These are phyloP conservation scores for Aldrovandia affinis DNA, from an alignment of 2,797 vertebrate genomes.

Conservation along the genomic window DNA sequence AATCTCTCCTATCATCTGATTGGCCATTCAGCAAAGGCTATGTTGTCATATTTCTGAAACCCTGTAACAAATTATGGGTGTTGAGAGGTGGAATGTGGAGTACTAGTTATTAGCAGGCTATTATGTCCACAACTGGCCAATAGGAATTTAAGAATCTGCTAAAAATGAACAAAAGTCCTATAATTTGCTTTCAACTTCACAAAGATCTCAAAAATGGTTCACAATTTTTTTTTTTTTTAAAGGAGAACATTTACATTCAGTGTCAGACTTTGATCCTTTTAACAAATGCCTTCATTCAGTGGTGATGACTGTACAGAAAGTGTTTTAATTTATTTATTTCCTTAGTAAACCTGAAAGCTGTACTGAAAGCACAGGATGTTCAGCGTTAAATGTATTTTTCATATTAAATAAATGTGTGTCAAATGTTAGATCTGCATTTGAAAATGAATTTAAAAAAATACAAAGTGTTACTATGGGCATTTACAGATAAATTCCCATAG, in stretches of 20 bases:
- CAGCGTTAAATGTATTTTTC: not conserved
- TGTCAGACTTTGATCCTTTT: not conserved
- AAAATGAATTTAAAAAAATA: not conserved
- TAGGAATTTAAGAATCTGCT: slow-evolving; percentile 44
- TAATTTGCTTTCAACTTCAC: not conserved
- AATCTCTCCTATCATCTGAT: slow-evolving; percentile 47
- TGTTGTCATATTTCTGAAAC: slow-evolving; percentile 62
- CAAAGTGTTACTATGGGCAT: not conserved
- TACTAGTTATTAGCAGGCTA: slow-evolving; percentile 50
- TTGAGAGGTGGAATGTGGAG: slow-evolving; percentile 52
- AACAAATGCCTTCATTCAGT: not conserved
- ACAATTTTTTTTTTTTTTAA: no score
- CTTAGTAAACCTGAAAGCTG: not conserved
- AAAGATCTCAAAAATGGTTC: not conserved
- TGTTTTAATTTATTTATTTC: not conserved
- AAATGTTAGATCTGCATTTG: not conserved
- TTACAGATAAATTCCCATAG: no score
- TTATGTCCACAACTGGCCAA: slow-evolving; percentile 43
- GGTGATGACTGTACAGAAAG: not conserved
- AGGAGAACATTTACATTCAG: not conserved
- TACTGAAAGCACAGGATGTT: not conserved
- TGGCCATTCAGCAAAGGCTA: slow-evolving; percentile 33
- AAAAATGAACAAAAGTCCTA: slow-evolving; percentile 30
- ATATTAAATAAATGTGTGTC: not conserved
- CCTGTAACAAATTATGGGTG: slow-evolving; percentile 57